Evolutionary conservation across 1,140 invertebrate species (phyloP), one percentile per base, ranked within the genome.

Genomic region (Ceratoteleas bidentatus): DNA sequence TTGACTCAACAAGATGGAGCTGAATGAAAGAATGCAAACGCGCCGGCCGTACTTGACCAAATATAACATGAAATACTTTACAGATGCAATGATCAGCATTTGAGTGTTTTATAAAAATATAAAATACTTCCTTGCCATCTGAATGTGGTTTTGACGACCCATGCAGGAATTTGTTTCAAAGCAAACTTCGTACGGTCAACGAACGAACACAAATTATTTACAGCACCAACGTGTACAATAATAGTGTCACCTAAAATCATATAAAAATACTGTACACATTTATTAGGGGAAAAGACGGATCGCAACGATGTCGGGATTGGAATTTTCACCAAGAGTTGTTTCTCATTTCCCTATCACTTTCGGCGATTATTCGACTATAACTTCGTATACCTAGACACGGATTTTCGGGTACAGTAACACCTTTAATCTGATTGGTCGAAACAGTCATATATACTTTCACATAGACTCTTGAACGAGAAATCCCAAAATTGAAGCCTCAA

Each of bases 361-460:
- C n/a, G n/a, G n/a, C n/a, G n/a, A n/a, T n/a, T n/a, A n/a, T n/a
- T n/a, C n/a, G n/a, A n/a, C n/a, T n/a, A n/a, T n/a, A n/a, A n/a
- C n/a, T n/a, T n/a, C n/a, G n/a, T n/a, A n/a, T n/a, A n/a, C n/a
- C n/a, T n/a, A n/a, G n/a, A n/a, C n/a, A n/a, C n/a, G n/a, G n/a
- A n/a, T n/a, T n/a, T n/a, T n/a, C n/a, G n/a, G n/a, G n/a, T n/a
- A n/a, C n/a, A n/a, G n/a, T n/a, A n/a, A n/a, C n/a, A n/a, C n/a
- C n/a, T n/a, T n/a, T n/a, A 62, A 62, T 62, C 50, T 50, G 8
- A 16, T 2, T 47, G 36, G 14, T 14, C 38, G 32, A 38, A 49
- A 58, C 14, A 64, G 61, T 64, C n/a, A 64, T 64, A 64, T 52
- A 64, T 40, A 40, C 40, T 38, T 64, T 34, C 47, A 64, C 38